Conservation (phyloP, 2,888 invertebrate genomes). For the Druceiella hillmani region DNA sequence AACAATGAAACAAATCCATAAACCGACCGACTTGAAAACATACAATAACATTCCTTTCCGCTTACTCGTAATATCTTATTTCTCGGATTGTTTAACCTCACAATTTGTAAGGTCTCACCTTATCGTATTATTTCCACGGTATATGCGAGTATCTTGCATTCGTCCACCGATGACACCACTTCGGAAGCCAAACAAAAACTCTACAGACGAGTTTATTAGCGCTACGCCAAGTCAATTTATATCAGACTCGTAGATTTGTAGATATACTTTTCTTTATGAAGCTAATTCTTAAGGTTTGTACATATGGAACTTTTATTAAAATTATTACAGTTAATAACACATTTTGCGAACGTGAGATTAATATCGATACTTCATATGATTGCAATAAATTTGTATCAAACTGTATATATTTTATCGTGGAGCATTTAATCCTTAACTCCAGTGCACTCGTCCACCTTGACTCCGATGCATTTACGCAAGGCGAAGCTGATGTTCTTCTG, state of each 20-base stretch:
- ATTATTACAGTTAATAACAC: too few relatives aligned
- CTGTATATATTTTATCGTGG: too few relatives aligned
- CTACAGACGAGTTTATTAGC: slow-evolving; percentile 20
- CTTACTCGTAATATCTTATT: slow-evolving; percentile 43
- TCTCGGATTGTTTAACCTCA: slow-evolving; percentile 52
- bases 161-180: slow-evolving; percentile 8
- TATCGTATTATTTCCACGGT: slow-evolving; percentile 18
- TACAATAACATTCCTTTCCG: too few relatives aligned
- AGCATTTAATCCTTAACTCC: slow-evolving; percentile 65
- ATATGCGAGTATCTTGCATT: slow-evolving; percentile 6
- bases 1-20: too few relatives aligned
- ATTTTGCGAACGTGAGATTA: too few relatives aligned
- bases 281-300: too few relatives aligned
- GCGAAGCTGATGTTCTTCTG: slow-evolving; percentile 99
- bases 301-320: too few relatives aligned
- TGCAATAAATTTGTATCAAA: too few relatives aligned
- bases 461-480: slow-evolving; percentile 99
- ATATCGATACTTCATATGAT: too few relatives aligned
- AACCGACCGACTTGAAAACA: too few relatives aligned
- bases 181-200: slow-evolving; percentile 43
- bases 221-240: slow-evolving; percentile 20
- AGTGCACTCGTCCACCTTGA: slow-evolving; percentile 91
- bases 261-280: too few relatives aligned
- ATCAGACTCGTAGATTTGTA: slow-evolving; percentile 8
- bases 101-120: slow-evolving; percentile 31